phyloP scores from a whole-genome alignment of 2,113 vertebrate species.

The Procavia capensis region DNA sequence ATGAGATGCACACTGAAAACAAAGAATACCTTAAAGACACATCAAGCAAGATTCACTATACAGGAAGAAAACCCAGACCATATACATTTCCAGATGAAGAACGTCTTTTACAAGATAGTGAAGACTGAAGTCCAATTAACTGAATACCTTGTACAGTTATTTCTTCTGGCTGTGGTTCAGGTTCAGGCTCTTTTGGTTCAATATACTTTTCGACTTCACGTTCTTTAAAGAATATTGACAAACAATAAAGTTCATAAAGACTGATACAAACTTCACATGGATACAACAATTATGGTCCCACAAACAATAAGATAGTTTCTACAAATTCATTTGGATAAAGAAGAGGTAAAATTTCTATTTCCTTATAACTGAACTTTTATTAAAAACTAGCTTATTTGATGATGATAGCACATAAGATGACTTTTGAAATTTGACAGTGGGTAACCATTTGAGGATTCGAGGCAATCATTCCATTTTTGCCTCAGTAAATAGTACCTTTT shows the following conservation, averaged over 20 bases:
- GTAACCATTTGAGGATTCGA: conserved; percentile 9
- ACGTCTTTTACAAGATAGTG: background rate
- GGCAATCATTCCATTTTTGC: conserved; percentile 3
- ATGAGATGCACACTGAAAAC: conserved; percentile 51
- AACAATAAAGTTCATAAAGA: conserved; percentile 68
- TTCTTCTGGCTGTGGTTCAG: conserved; percentile 84
- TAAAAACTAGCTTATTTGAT: background rate
- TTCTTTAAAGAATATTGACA: conserved; percentile 90
- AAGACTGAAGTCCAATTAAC: conserved; percentile 15
- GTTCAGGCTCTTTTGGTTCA: conserved; percentile 82
- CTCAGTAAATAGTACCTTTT: background rate
- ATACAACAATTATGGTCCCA: conserved; percentile 50
- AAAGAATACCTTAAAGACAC: background rate
- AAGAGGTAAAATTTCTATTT: conserved; percentile 31
- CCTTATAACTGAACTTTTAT: conserved; percentile 22
- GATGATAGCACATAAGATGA: background rate
- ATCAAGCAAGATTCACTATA: background rate
- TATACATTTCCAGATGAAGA: conserved; percentile 57
- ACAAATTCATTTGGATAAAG: background rate
- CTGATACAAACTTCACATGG: conserved; percentile 5
- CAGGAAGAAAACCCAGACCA: background rate
- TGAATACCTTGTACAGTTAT: conserved; percentile 85
- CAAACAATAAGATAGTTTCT: conserved; percentile 41
- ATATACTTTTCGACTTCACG: conserved; percentile 81
- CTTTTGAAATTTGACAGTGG: background rate